Evolutionary conservation across 2,113 vertebrate genomes (phyloP).

Genomic region (Pollachius pollachius): DNA sequence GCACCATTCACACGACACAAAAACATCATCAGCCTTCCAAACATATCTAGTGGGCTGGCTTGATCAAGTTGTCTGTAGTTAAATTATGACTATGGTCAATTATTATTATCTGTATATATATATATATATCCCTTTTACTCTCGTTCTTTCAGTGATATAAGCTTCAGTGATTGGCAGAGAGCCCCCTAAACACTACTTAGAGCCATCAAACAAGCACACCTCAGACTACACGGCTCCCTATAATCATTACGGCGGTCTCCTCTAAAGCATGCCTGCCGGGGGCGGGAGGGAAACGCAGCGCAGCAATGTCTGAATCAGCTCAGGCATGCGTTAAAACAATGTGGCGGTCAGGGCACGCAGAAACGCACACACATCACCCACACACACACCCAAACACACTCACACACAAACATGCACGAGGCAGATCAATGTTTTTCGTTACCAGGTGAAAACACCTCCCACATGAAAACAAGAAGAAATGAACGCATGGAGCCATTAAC

Average conservation of each 20-base stretch:
- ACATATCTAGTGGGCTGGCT: too few relatives aligned
- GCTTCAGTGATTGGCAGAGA: slow-evolving; percentile 3
- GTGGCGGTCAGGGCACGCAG: slow-evolving; percentile 49
- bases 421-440: too few relatives aligned
- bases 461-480: too few relatives aligned
- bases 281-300: slow-evolving; percentile 29
- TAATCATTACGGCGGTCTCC: slow-evolving; percentile 70
- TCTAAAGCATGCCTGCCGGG: slow-evolving; percentile 66
- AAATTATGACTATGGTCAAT: too few relatives aligned
- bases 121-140: too few relatives aligned
- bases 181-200: slow-evolving; percentile 13
- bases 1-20: too few relatives aligned
- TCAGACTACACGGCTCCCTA: slow-evolving; percentile 49
- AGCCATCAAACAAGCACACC: slow-evolving; percentile 29
- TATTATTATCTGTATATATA: too few relatives aligned
- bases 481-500: too few relatives aligned
- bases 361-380: slow-evolving; percentile 17
- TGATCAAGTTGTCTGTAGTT: too few relatives aligned
- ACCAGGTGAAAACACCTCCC: too few relatives aligned
- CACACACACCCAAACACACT: slow-evolving; percentile 20
- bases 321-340: slow-evolving; percentile 76
- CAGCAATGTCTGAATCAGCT: slow-evolving; percentile 67
- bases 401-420: slow-evolving; percentile 18
- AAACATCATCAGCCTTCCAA: too few relatives aligned
- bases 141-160: slow-evolving; percentile 5